Base-by-base conservation (phyloP, 2,797 vertebrate genomes). In the Gymnoscopelus braueri region DNA sequence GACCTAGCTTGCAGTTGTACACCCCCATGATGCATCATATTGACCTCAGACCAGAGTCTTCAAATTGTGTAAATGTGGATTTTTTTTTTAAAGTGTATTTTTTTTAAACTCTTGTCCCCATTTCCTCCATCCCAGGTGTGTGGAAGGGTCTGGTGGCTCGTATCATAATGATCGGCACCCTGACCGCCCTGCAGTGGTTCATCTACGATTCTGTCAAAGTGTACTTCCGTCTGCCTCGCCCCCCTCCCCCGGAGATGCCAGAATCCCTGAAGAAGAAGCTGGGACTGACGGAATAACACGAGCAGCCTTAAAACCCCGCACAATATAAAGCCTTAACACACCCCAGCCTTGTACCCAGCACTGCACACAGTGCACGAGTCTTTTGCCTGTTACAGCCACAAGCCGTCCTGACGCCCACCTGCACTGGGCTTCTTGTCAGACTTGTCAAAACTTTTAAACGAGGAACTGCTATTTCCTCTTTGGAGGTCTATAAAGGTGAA, bases 201-300 rank as follows among this genome's bases (percentile, higher is more conserved):
- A 96, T 96, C 91, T 96, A 95, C 0, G 95, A 96, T 85, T 96
- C 94, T 0, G 95, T 96, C 77, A 96, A 96, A 91, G 95, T 96
- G 58, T 96, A 95, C 90, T 96, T 96, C 90, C 93, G 94, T 72
- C 95, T 96, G 74, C 95, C 95, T 70, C 95, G 95, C 54, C 95
- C 95, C 60, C 95, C 94, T 91, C 95, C 94, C 51, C 95, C 95
- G 15, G 95, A 95, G 88, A 95, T 96, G 95, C 95, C 95, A 54
- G 95, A 94, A 77, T 96, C 95, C 77, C 84, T 96, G 89, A 96
- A 96, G 92, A 95, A 94, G 92, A 95, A 96, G 84, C 94, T 95
- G 72, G 94, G 94, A 66, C 86, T 95, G 77, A 87, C 87, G 44
- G 83, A 95, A 66, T 95, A 85, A 74, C 52, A 19, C n/a, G 3